Conservation (phyloP, 1,140 invertebrate genomes). For the Thaumatotibia leucotreta region DNA sequence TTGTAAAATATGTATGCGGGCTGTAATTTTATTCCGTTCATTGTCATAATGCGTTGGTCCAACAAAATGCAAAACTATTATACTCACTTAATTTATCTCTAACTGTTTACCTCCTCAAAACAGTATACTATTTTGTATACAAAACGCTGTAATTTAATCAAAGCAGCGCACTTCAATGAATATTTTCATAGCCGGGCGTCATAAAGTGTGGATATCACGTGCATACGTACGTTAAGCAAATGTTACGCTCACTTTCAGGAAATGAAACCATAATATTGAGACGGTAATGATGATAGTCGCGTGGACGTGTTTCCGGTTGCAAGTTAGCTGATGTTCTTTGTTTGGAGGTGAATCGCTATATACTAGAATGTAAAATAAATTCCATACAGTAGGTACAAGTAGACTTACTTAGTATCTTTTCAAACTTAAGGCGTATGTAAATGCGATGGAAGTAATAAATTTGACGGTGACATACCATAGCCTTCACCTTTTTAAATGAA, state of each 20-base stretch:
- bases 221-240: conserved; percentile 32
- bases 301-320: conserved; percentile 27
- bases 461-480: no score
- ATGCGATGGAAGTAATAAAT: no score
- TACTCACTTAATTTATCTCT: not conserved
- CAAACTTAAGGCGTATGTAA: no score
- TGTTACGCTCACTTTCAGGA: conserved; percentile 48
- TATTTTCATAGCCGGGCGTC: conserved; percentile 28
- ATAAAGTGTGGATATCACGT: conserved; percentile 33
- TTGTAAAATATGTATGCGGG: no score
- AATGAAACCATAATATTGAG: conserved; percentile 57
- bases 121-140: not conserved
- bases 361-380: not conserved
- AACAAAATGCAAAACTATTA: no score
- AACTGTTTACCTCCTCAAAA: not conserved
- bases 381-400: not conserved
- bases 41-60: no score
- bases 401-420: no score
- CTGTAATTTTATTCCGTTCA: no score
- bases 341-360: not conserved
- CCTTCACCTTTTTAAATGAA: no score
- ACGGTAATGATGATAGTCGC: conserved; percentile 36
- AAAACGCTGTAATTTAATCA: conserved; percentile 28
- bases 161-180: conserved; percentile 34
- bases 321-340: conserved; percentile 14